Evolutionary conservation across 2,888 invertebrate species (phyloP).

Genomic region (Baccha elongata): DNA sequence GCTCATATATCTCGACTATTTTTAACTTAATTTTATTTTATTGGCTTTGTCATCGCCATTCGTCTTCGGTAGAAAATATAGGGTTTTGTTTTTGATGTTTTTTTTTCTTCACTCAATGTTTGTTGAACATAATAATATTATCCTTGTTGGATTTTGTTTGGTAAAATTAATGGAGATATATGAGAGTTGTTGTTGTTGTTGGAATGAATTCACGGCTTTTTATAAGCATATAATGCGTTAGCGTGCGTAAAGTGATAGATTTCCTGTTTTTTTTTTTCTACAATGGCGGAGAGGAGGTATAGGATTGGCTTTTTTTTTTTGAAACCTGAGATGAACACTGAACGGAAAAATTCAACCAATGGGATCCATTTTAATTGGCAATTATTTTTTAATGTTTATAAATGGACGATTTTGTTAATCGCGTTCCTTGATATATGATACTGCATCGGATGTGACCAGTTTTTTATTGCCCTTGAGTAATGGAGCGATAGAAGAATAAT

Average conservation of each 20-base stretch:
- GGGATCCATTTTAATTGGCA: constrained; percentile 73
- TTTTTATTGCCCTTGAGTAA: constrained; percentile 69
- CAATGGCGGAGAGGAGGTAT: constrained; percentile 10
- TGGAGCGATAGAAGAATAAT: constrained; percentile 68
- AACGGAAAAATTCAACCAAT: constrained; percentile 36
- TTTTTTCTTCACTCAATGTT: constrained; percentile 7
- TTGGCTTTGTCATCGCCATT: constrained; percentile 76
- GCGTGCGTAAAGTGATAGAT: constrained; percentile 63
- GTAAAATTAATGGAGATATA: constrained; percentile 71
- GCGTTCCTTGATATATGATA: constrained; percentile 68
- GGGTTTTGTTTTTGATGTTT: not conserved
- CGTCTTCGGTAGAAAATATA: constrained; percentile 44
- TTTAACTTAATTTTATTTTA: constrained; percentile 82
- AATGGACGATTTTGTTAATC: constrained; percentile 73
- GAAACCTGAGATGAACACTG: not conserved
- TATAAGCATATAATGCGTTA: constrained; percentile 67
- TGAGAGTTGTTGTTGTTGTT: constrained; percentile 60
- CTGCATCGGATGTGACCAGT: constrained; percentile 57
- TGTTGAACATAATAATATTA: constrained; percentile 25
- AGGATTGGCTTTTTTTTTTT: constrained; percentile 17
- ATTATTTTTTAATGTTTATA: constrained; percentile 74
- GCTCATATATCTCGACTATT: constrained; percentile 79
- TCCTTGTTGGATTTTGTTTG: constrained; percentile 52
- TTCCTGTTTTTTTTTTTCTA: constrained; percentile 49
- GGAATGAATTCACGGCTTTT: constrained; percentile 30